phyloP scores from a whole-genome alignment of 2,113 vertebrate species.

The Poeciliopsis occidentalis region DNA sequence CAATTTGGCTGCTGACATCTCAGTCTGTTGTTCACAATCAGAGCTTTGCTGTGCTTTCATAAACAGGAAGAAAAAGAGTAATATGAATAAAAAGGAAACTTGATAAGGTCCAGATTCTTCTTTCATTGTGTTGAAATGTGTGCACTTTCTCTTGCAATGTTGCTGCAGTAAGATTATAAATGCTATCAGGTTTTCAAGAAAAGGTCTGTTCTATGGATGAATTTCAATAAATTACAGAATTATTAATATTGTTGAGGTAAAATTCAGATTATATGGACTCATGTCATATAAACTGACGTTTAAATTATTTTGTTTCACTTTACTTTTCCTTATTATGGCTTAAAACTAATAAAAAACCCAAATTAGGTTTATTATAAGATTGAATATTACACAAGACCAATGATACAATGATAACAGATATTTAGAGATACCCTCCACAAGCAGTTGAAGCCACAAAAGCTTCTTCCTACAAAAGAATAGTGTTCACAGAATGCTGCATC shows the following conservation, averaged over 20 bases:
- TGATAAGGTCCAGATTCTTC: conserved; percentile 42
- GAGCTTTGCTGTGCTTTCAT: conserved; percentile 55
- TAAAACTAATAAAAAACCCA: background rate
- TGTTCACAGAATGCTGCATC: background rate
- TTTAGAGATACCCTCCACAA: background rate
- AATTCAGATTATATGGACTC: background rate
- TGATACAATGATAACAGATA: background rate
- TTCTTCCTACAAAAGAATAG: background rate
- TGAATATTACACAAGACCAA: background rate
- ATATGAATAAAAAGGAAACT: conserved; percentile 51
- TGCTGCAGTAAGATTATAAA: conserved; percentile 26
- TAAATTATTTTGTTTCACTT: background rate
- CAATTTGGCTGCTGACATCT: conserved; percentile 1
- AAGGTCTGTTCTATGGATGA: too few relatives aligned
- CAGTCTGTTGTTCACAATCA: conserved; percentile 6
- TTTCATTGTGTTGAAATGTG: background rate
- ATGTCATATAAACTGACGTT: background rate
- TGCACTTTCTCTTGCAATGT: conserved; percentile 22
- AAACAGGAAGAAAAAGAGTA: conserved; percentile 38
- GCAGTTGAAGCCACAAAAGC: background rate
- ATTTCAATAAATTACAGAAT: too few relatives aligned
- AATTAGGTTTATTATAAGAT: background rate
- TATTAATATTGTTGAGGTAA: background rate
- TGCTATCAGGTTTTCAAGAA: too few relatives aligned
- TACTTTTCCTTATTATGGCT: background rate